Base-by-base conservation (phyloP, 2,797 vertebrate species). In the Zenarchopterus dispar region DNA sequence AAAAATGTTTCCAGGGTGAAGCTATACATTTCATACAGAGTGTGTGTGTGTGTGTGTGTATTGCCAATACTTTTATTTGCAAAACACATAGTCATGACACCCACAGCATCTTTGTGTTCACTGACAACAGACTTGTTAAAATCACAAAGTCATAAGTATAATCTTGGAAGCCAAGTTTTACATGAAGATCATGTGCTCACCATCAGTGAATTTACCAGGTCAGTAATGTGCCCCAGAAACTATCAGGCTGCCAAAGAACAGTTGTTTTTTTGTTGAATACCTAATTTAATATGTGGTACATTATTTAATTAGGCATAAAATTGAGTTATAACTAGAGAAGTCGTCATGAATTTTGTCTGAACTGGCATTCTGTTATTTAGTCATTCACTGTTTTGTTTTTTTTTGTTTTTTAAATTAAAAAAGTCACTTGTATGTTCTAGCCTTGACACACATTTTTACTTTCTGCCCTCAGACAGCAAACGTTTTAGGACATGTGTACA, bases 221-320 rank as follows among this genome's bases (percentile, higher is more conserved):
- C 62, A 16, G 18, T 8, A 18, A 56, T 13, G 21, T 47, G 21
- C 21, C 13, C 9, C n/a, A 8, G 43, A 67, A 31, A 41, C 16
- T 1, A 2, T 43, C 4, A 28, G 5, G n/a, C 18, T 56, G 5
- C 57, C 44, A 15, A 18, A 49, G 9, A 65, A 59, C 49, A 48
- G 33, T 8, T 52, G 5, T 31, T 16, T 39, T 67, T 56, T 51
- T 68, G 67, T 67, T 66, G 18, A 55, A 23, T 45, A 33, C 50
- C 59, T 44, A 70, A 58, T 56, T 15, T 19, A 8, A 43, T 56
- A 22, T 47, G 45, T 6, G 6, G 21, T 65, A 8, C 6, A 16
- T 60, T 43, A 73, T 77, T 56, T 6, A 58, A 62, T 70, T 55
- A 26, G 28, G 23, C 19, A 18, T 51, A 15, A 54, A 41, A 66